Evolutionary conservation across 2,113 vertebrate genomes (phyloP).

Genomic region (Ptyas mucosa): DNA sequence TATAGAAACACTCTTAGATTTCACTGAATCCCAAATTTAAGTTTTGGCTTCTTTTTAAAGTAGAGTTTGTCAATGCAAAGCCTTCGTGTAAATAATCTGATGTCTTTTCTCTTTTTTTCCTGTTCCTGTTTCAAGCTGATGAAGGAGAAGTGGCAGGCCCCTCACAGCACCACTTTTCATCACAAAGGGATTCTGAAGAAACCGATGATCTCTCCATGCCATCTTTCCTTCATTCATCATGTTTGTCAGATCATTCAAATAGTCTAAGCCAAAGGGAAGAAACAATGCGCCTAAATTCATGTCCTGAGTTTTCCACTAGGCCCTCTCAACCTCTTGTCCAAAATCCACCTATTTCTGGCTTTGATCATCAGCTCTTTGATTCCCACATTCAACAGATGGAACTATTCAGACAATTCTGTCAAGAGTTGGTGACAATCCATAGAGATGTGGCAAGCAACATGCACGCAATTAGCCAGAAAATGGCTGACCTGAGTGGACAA

Average conservation of each 20-base stretch:
- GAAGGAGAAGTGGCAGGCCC: constrained; percentile 67
- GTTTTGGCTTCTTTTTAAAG: constrained; percentile 22
- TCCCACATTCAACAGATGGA: constrained; percentile 64
- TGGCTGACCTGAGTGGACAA: constrained; percentile 64
- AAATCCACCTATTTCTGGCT: constrained; percentile 41
- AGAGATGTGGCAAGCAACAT: constrained; percentile 69
- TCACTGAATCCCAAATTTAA: constrained; percentile 3
- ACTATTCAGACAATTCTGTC: constrained; percentile 67
- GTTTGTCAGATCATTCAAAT: constrained; percentile 58
- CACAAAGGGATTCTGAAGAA: constrained; percentile 45
- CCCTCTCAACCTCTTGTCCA: constrained; percentile 10
- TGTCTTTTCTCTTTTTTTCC: constrained; percentile 11
- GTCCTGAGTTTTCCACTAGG: constrained; percentile 47
- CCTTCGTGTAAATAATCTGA: constrained; percentile 40
- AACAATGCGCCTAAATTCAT: constrained; percentile 27
- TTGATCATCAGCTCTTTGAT: constrained; percentile 64
- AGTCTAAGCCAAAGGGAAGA: constrained; percentile 58
- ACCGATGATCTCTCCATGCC: constrained; percentile 48
- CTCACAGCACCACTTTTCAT: constrained; percentile 47
- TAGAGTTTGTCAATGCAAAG: constrained; percentile 5
- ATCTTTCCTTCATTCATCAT: constrained; percentile 48
- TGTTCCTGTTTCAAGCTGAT: constrained; percentile 69
- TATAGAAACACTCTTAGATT: constrained; percentile 5
- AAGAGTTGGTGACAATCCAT: constrained; percentile 70
- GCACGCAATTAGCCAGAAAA: constrained; percentile 59